Percentiles rank a stretch among this genome's conserved stretches.
phyloP scores from a whole-genome alignment of 2,888 invertebrate species.

The Dromius quadrimaculatus region DNA sequence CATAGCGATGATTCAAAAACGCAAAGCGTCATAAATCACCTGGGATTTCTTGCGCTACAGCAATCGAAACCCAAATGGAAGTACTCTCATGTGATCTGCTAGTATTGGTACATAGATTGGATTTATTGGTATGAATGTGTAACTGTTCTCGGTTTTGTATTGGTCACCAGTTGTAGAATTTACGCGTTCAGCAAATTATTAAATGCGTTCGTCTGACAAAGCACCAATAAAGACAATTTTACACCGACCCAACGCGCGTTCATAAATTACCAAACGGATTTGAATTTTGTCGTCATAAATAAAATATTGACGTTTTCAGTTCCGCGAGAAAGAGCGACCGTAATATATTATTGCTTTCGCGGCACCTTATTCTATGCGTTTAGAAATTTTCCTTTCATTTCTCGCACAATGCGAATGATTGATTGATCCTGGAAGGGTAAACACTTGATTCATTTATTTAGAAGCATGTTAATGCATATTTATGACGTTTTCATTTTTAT shows the following conservation, averaged over 20 bases:
- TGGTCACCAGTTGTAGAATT: constrained; percentile 54
- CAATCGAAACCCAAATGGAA: not conserved
- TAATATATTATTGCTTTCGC: constrained; percentile 51
- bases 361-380: constrained; percentile 45
- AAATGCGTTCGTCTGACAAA: constrained; percentile 55
- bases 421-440: constrained; percentile 48
- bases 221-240: constrained; percentile 53
- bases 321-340: constrained; percentile 32
- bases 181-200: constrained; percentile 61
- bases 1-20: not conserved
- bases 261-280: constrained; percentile 57
- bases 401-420: constrained; percentile 42
- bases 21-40: constrained; percentile 10
- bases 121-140: constrained; percentile 35
- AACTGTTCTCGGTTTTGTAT: constrained; percentile 20
- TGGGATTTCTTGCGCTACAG: constrained; percentile 7
- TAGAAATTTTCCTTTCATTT: not conserved
- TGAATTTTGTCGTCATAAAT: constrained; percentile 53
- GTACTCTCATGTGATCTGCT: constrained; percentile 8
- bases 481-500: constrained; percentile 47
- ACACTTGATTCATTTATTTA: constrained; percentile 51
- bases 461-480: constrained; percentile 48
- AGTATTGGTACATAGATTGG: not conserved
- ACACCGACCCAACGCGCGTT: constrained; percentile 58
- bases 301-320: constrained; percentile 53